These are phyloP conservation scores for Macaria notata DNA, from an alignment of 2,888 invertebrate species.

Conservation along the genomic window DNA sequence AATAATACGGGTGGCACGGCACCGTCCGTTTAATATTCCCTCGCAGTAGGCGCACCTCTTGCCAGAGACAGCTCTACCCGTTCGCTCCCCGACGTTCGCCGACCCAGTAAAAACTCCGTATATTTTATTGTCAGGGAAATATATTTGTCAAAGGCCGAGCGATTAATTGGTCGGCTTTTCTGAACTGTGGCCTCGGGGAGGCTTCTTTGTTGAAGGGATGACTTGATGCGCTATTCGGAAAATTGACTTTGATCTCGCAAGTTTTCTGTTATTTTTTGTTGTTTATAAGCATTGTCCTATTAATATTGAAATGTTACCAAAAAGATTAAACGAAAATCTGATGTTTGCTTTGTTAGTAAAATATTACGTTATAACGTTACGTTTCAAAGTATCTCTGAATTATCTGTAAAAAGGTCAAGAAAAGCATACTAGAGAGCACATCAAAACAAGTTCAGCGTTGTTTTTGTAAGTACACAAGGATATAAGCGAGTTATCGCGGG, in stretches of 20 bases:
- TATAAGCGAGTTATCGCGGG: slow-evolving; percentile 64
- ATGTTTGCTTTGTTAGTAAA: neutral
- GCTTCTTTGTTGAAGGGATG: slow-evolving; percentile 38
- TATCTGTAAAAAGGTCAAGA: neutral
- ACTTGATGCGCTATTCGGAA: slow-evolving; percentile 24
- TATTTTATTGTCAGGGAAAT: slow-evolving; percentile 78
- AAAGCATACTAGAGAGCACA: slow-evolving; percentile 20
- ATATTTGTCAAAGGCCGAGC: slow-evolving; percentile 74
- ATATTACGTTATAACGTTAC: neutral
- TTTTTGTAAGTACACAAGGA: slow-evolving; percentile 63
- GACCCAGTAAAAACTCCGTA: slow-evolving; percentile 70
- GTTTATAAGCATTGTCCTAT: neutral
- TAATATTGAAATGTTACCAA: neutral
- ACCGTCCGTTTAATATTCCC: slow-evolving; percentile 75
- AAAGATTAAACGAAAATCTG: neutral
- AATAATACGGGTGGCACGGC: slow-evolving; percentile 52
- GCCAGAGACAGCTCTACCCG: slow-evolving; percentile 73
- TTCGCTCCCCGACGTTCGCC: slow-evolving; percentile 57
- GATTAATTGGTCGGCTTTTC: slow-evolving; percentile 69
- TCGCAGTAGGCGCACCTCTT: slow-evolving; percentile 64
- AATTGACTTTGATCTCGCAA: slow-evolving; percentile 22
- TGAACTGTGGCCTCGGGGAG: slow-evolving; percentile 50
- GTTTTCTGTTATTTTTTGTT: slow-evolving; percentile 2
- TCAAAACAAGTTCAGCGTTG: slow-evolving; percentile 40
- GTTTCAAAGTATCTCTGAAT: neutral